phyloP scores from a whole-genome alignment of 2,888 invertebrate genomes.

The Auanema sp. region DNA sequence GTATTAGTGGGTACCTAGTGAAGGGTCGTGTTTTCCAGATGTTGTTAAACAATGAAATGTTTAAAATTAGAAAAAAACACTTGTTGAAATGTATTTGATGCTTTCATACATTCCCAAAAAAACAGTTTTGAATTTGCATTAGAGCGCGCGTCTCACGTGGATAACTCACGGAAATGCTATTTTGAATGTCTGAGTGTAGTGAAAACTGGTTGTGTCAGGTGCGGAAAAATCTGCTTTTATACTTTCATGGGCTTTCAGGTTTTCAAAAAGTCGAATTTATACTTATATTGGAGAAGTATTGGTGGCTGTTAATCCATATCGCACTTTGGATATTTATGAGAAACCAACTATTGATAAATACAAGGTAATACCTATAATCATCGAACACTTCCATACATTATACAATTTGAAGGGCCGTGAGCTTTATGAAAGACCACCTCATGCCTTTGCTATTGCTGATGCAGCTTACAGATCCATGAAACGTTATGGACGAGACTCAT shows the following conservation, averaged over 20 bases:
- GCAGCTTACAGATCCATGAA: constrained; percentile 91
- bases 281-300: constrained; percentile 95
- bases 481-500: constrained; percentile 81
- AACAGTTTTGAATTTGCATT: too few relatives aligned
- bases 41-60: background rate
- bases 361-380: constrained; percentile 21
- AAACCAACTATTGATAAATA: constrained; percentile 81
- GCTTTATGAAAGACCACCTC: constrained; percentile 93
- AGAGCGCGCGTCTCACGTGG: too few relatives aligned
- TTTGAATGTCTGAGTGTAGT: too few relatives aligned
- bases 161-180: too few relatives aligned
- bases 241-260: constrained; percentile 71
- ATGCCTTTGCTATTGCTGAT: constrained; percentile 96
- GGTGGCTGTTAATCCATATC: constrained; percentile 95
- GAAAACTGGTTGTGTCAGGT: too few relatives aligned
- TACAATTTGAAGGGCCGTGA: constrained; percentile 77
- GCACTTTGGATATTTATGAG: constrained; percentile 87
- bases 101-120: too few relatives aligned
- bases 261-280: constrained; percentile 87
- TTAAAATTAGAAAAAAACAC: background rate
- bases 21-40: constrained; percentile 3
- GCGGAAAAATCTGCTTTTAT: too few relatives aligned
- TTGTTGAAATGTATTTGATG: too few relatives aligned
- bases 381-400: background rate
- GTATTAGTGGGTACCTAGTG: too few relatives aligned